Percentiles rank a stretch among this genome's conserved stretches.
phyloP scores from a whole-genome alignment of 2,797 vertebrate genomes.

The Halcyon smyrnensis region DNA sequence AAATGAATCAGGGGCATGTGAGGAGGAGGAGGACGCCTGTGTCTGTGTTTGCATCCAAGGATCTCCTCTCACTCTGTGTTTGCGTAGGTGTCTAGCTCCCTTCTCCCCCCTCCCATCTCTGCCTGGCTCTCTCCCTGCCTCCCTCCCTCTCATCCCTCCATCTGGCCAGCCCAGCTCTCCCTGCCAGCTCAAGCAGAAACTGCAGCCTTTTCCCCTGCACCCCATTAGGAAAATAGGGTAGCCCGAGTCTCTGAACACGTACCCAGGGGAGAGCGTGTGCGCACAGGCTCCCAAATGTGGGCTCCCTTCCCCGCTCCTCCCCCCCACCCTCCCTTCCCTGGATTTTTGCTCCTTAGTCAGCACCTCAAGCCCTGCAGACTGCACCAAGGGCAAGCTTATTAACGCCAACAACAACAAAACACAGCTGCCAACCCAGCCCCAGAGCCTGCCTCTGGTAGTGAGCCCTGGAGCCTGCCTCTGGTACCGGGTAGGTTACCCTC shows the following conservation, averaged over 20 bases:
- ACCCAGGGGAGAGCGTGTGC: background rate
- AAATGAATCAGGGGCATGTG: conserved; percentile 78
- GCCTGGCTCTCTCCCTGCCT: conserved; percentile 56
- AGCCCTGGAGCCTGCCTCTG: background rate
- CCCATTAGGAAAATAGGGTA: background rate
- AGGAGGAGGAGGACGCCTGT: conserved; percentile 68
- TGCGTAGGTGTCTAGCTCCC: conserved; percentile 77
- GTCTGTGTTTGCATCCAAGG: conserved; percentile 80
- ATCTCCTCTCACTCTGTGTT: conserved; percentile 81
- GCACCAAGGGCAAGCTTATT: conserved; percentile 31
- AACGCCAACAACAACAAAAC: background rate
- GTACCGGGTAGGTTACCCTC: background rate
- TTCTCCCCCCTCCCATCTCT: conserved; percentile 55
- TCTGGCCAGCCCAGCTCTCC: conserved; percentile 62
- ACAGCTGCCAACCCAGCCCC: background rate
- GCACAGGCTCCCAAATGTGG: background rate
- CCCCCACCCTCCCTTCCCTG: background rate
- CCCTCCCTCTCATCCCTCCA: conserved; percentile 57
- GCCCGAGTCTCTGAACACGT: background rate
- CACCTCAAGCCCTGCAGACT: conserved; percentile 27
- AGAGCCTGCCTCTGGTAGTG: background rate
- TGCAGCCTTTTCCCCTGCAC: conserved; percentile 37
- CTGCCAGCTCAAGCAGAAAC: conserved; percentile 60
- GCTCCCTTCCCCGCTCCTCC: background rate
- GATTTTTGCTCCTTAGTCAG: conserved; percentile 35